A percentile compares a stretch with the other conserved stretches of the same genome.
Conservation (phyloP, 30 jellyfish, hydroid and myxozoan species). For the Cassiopea xamachana region DNA sequence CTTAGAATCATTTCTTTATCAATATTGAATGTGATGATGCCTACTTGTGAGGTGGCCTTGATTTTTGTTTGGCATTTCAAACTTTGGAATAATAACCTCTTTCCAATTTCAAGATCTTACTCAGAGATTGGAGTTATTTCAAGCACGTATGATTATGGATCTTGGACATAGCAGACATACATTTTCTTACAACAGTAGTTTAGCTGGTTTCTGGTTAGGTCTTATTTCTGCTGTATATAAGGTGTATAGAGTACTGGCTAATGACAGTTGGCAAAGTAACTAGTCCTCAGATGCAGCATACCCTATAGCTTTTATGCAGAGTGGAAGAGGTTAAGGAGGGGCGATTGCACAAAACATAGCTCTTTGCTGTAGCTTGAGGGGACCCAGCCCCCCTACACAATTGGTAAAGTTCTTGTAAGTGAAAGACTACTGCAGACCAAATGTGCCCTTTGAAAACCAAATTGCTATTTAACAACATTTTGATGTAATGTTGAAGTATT, state of each 20-base stretch:
- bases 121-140: not conserved
- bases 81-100: not conserved
- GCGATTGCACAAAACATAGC: not conserved
- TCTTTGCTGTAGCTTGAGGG: not conserved
- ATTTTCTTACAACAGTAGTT: not conserved
- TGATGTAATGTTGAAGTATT: not conserved
- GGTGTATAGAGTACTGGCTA: not conserved
- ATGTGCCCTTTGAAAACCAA: not conserved
- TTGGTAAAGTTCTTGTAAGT: not conserved
- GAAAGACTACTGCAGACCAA: not conserved
- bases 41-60: not conserved
- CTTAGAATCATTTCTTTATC: not conserved
- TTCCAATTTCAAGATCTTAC: not conserved
- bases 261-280: not conserved
- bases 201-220: not conserved
- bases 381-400: not conserved
- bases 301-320: conserved; percentile 3
- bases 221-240: not conserved
- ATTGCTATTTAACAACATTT: not conserved
- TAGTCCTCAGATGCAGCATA: conserved; percentile 21
- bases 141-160: not conserved
- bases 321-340: not conserved
- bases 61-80: not conserved
- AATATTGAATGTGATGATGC: not conserved
- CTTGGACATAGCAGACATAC: not conserved